Conservation (phyloP, 2,797 vertebrate genomes). For the Sus cebifrons region DNA sequence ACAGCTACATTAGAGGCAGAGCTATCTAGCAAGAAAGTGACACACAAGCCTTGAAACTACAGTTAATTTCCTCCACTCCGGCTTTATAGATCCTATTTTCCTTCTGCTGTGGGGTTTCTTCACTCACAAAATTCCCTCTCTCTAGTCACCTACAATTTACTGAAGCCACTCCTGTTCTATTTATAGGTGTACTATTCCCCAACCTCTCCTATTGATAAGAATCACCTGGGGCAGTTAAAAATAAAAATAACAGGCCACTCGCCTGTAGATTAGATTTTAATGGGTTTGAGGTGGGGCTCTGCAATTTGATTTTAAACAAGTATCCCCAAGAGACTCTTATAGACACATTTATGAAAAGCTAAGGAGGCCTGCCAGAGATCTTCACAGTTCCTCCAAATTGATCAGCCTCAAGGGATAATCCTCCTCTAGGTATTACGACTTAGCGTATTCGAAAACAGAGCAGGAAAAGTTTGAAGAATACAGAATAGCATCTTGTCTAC, state of each 20-base stretch:
- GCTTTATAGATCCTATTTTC: neutral
- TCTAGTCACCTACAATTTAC: neutral
- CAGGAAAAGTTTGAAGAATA: neutral
- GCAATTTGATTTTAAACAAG: conserved; percentile 43
- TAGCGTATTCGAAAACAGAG: conserved; percentile 11
- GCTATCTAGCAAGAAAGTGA: conserved; percentile 14
- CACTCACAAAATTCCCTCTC: neutral
- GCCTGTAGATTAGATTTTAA: neutral
- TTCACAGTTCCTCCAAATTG: neutral
- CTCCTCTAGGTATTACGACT: neutral
- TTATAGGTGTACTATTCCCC: conserved; percentile 21
- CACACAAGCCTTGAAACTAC: neutral
- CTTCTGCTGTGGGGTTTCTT: neutral
- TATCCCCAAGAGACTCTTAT: neutral
- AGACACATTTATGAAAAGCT: neutral
- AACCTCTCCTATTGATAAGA: neutral
- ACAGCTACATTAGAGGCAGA: conserved; percentile 11
- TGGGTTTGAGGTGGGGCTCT: neutral
- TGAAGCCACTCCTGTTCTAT: neutral
- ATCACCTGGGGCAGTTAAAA: conserved; percentile 50
- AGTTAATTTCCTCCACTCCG: neutral
- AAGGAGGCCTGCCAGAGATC: neutral
- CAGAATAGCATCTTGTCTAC: neutral
- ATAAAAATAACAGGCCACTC: conserved; percentile 36
- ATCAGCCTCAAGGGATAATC: neutral